phyloP scores from a whole-genome alignment of 2,797 vertebrate genomes.

The Pipistrellus kuhlii region DNA sequence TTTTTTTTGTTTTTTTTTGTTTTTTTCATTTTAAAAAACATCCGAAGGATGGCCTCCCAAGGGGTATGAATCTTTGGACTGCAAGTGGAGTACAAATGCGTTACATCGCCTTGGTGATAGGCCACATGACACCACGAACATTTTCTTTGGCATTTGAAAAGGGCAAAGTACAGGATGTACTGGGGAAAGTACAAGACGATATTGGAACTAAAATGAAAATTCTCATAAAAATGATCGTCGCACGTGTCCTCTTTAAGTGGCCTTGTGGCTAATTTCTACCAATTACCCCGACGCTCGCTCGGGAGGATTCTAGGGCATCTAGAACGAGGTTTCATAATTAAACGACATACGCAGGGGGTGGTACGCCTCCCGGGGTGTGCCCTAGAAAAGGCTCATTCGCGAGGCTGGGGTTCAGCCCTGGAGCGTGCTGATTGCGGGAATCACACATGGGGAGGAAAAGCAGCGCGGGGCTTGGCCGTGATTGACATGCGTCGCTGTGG shows the following conservation, averaged over 20 bases:
- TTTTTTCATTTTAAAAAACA: background rate
- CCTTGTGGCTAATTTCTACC: conserved; percentile 73
- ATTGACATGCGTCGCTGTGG: conserved; percentile 22
- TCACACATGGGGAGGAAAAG: conserved; percentile 55
- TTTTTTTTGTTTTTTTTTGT: background rate
- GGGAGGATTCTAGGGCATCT: conserved; percentile 65
- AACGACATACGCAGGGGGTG: conserved; percentile 50
- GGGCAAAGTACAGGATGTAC: background rate
- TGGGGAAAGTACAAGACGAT: conserved; percentile 70
- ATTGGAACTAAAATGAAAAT: conserved; percentile 61
- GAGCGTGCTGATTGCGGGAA: conserved; percentile 61
- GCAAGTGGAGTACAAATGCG: conserved; percentile 47
- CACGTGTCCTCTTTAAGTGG: conserved; percentile 71
- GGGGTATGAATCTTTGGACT: conserved; percentile 6
- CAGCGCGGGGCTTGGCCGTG: conserved; percentile 54
- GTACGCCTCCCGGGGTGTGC: conserved; percentile 40
- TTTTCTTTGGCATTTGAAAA: conserved; percentile 77
- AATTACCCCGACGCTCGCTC: conserved; percentile 75
- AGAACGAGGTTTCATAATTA: conserved; percentile 74
- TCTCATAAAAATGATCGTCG: conserved; percentile 64
- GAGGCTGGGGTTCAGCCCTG: conserved; percentile 20
- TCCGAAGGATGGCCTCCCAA: conserved; percentile 47
- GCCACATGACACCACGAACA: conserved; percentile 42
- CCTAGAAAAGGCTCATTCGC: conserved; percentile 34
- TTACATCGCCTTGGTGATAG: background rate